Percentiles rank a stretch among this genome's conserved stretches.
These are phyloP conservation scores for Ormyrus labotus DNA, from an alignment of 2,888 invertebrate genomes.

Conservation along the genomic window DNA sequence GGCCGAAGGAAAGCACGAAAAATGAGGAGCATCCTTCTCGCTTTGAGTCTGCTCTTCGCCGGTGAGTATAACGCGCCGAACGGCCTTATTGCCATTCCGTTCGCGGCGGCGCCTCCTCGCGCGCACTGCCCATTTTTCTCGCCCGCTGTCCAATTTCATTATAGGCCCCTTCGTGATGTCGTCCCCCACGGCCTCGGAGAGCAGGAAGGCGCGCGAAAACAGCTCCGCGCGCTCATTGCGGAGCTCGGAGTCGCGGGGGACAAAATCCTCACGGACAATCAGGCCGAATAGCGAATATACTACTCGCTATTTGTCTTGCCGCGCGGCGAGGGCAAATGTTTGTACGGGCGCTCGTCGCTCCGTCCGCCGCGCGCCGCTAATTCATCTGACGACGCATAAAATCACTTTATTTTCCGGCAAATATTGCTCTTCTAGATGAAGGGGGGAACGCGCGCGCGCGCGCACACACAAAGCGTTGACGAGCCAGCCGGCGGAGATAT, in stretches of 20 bases:
- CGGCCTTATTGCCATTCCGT: not conserved
- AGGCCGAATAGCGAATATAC: not conserved
- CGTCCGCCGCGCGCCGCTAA: not conserved
- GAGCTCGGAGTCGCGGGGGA: slow-evolving; percentile 30
- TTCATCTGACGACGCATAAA: slow-evolving; percentile 35
- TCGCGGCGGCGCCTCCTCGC: not conserved
- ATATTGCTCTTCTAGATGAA: slow-evolving; percentile 16
- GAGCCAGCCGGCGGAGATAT: not conserved
- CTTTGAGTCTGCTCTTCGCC: slow-evolving; percentile 71
- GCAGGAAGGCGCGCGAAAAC: not conserved
- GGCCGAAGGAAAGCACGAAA: slow-evolving; percentile 63
- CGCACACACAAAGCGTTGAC: not conserved
- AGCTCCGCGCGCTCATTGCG: not conserved
- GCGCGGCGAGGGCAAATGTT: slow-evolving; percentile 19
- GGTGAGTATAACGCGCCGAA: slow-evolving; percentile 66
- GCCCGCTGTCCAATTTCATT: slow-evolving; percentile 30
- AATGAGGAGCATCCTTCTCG: slow-evolving; percentile 72
- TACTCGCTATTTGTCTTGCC: slow-evolving; percentile 42
- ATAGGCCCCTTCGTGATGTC: not conserved
- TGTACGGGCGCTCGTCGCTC: not conserved
- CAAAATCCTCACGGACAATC: slow-evolving; percentile 15
- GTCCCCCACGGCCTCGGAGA: no score
- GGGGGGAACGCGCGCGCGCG: not conserved
- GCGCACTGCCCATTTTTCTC: not conserved
- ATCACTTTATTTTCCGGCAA: slow-evolving; percentile 46